phyloP scores from a whole-genome alignment of 2,888 invertebrate genomes.

The Yponomeuta sedellus region DNA sequence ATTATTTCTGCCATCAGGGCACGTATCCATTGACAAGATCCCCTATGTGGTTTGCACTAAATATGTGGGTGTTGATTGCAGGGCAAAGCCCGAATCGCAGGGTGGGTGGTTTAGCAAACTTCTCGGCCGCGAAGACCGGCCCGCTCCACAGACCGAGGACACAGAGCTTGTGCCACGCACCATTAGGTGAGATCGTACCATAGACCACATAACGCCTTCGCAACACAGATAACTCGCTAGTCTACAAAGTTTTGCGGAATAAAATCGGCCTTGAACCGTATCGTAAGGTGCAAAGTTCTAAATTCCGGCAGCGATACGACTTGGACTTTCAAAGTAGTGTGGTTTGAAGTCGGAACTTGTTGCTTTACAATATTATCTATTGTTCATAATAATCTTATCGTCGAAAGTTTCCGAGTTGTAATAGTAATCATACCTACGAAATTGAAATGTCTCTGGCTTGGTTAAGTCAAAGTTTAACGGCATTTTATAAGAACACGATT shows the following conservation, averaged over 20 bases:
- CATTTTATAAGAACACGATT: too few species aligned
- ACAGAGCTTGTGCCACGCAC: conserved; percentile 58
- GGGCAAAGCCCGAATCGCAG: conserved; percentile 59
- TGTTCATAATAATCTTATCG: too few species aligned
- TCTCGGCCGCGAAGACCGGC: conserved; percentile 62
- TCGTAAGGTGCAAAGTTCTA: too few species aligned
- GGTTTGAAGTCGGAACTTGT: too few species aligned
- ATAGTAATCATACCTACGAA: too few species aligned
- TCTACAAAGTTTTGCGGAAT: background rate
- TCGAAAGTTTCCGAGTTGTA: too few species aligned
- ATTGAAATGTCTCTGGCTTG: too few species aligned
- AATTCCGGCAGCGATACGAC: too few species aligned
- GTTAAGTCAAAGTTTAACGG: too few species aligned
- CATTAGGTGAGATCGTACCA: conserved; percentile 60
- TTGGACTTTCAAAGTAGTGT: too few species aligned
- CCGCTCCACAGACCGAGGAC: conserved; percentile 43
- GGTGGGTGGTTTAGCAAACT: conserved; percentile 81
- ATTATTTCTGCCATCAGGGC: background rate
- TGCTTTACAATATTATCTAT: too few species aligned
- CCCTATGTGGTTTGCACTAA: background rate
- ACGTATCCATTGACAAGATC: background rate
- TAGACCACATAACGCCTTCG: conserved; percentile 24
- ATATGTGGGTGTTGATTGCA: conserved; percentile 55
- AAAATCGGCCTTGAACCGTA: background rate
- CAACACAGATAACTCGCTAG: conserved; percentile 8